Evolutionary conservation across 2,113 vertebrate genomes (phyloP), one percentile per base, ranked within the genome.

Genomic region (Centrocercus urophasianus): DNA sequence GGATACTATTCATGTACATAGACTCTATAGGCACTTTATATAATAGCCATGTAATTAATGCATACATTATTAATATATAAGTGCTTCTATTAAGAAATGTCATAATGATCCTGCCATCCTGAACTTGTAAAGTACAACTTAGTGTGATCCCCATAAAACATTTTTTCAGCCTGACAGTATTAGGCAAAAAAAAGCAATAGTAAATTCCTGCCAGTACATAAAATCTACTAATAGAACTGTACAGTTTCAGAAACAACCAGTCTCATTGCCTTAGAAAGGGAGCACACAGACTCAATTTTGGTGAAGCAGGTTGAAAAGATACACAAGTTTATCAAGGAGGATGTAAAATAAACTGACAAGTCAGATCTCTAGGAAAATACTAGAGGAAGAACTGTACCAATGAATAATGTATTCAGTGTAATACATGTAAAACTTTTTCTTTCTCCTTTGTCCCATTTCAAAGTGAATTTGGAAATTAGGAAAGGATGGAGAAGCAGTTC

Each of bases 21-120:
- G 75, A 94, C 79, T 94, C 87, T 93, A 89, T 94, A 95, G 94
- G 78, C 94, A 95, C 89, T 96, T 96, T 94, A 95, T 96, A 83
- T 91, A 95, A 96, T 96, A 96, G 95, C 85, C 92, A 91, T 93
- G 93, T 95, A 96, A 95, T 96, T 96, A 96, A 92, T 78, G 57
- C 71, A 96, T 95, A 91, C 79, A 92, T 95, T 96, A 96, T 96
- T 92, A 91, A 96, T 95, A 93, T 83, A 89, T 50, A 96, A 93
- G 71, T 96, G 84, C 81, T 93, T 93, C 85, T 96, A 71, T 96
- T 95, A 95, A 93, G 91, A 80, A 64, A 89, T 88, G 50, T 95
- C 89, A 74, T 93, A 94, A 93, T 93, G 91, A 95, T 94, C 75
- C 67, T 87, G 86, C 82, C 82, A 52, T 95, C 52, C 38, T 75